Conservation (phyloP, 2,888 invertebrate genomes). For the Cantharis rufa region DNA sequence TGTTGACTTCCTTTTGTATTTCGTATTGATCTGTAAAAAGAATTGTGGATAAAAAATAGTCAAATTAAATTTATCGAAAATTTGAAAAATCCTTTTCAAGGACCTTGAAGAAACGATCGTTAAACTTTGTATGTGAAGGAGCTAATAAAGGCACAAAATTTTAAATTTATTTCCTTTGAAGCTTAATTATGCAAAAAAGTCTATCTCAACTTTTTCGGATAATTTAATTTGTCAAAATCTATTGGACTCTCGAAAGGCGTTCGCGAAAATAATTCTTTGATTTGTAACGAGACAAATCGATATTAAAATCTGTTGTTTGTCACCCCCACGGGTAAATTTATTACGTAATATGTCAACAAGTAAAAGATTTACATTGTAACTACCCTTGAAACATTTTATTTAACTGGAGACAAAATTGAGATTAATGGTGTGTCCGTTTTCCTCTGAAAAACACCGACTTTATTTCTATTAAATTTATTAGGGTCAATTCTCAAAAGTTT, state of each 20-base stretch:
- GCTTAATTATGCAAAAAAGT: neutral
- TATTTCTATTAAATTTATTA: neutral
- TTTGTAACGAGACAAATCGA: neutral
- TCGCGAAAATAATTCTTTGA: neutral
- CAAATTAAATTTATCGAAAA: neutral
- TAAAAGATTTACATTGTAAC: slow-evolving; percentile 8
- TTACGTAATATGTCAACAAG: slow-evolving; percentile 7
- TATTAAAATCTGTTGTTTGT: neutral
- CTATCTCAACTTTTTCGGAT: neutral
- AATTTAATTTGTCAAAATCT: neutral
- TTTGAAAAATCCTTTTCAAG: no score
- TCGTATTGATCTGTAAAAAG: slow-evolving; percentile 72
- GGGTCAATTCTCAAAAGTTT: neutral
- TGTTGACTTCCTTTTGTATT: slow-evolving; percentile 77
- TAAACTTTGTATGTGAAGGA: neutral
- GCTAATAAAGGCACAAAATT: neutral
- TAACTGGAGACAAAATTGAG: slow-evolving; percentile 1
- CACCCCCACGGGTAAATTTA: neutral
- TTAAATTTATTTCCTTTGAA: neutral
- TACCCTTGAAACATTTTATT: slow-evolving; percentile 9
- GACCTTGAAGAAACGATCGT: neutral
- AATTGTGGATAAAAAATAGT: slow-evolving; percentile 1
- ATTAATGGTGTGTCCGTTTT: slow-evolving; percentile 1
- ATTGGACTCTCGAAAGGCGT: neutral
- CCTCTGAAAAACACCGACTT: neutral